Evolutionary conservation across 2,113 vertebrate genomes (phyloP).

Genomic region (Sinosuthora webbiana): DNA sequence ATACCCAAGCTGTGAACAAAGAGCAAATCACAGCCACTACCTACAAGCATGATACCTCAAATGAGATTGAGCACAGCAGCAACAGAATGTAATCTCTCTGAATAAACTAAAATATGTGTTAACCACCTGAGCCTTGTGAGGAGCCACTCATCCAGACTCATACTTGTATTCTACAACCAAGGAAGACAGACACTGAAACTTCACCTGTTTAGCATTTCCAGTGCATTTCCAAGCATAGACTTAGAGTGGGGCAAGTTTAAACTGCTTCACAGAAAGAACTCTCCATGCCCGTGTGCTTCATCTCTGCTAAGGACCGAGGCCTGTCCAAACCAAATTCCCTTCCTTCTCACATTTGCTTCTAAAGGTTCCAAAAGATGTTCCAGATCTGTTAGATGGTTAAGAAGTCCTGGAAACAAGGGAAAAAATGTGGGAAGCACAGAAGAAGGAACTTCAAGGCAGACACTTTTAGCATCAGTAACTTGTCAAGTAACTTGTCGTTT

Average conservation of each 20-base stretch:
- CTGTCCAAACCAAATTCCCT: not conserved
- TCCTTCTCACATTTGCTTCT: not conserved
- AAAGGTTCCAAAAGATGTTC: not conserved
- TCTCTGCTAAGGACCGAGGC: not conserved
- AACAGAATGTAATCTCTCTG: not conserved
- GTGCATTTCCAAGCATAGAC: not conserved
- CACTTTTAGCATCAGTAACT: not conserved
- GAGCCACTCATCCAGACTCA: not conserved
- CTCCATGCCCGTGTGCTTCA: rapidly evolving
- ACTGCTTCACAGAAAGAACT: not conserved
- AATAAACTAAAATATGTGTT: not conserved
- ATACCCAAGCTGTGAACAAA: not conserved
- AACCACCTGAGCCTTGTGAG: not conserved
- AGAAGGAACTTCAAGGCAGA: not conserved
- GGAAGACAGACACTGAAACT: not conserved
- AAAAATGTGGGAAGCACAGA: not conserved
- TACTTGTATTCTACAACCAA: not conserved
- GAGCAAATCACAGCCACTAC: not conserved
- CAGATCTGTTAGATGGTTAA: not conserved
- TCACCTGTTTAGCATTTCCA: not conserved
- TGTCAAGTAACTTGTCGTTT: not conserved
- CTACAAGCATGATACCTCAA: not conserved
- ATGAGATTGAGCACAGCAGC: not conserved
- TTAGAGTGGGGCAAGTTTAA: not conserved
- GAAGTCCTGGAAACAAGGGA: not conserved